Evolutionary conservation across 2,888 invertebrate genomes (phyloP).

Genomic region (Drosophila demipolita): DNA sequence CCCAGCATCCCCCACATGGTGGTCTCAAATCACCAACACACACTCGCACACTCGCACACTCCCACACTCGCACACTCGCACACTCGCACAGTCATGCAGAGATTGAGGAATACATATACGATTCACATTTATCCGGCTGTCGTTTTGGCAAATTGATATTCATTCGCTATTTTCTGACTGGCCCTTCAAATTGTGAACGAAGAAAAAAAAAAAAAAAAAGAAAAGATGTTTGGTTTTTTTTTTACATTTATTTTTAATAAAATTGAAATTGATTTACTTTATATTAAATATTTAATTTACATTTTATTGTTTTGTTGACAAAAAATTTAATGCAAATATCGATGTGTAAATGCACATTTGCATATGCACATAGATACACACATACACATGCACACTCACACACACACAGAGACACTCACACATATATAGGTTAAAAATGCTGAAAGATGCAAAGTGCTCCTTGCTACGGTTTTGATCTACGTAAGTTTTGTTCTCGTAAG

Average conservation of each 20-base stretch:
- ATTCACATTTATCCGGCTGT: slow-evolving; percentile 32
- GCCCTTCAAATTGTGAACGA: not conserved
- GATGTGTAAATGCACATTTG: slow-evolving; percentile 1
- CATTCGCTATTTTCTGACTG: slow-evolving; percentile 48
- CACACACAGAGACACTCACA: slow-evolving; percentile 1
- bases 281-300: slow-evolving; percentile 71
- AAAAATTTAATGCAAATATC: slow-evolving; percentile 48
- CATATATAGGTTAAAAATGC: slow-evolving; percentile 6
- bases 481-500: slow-evolving; percentile 14
- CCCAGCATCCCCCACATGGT: slow-evolving; percentile 47
- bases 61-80: slow-evolving; percentile 53
- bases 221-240: slow-evolving; percentile 41
- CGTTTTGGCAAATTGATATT: slow-evolving; percentile 66
- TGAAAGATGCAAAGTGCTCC: slow-evolving; percentile 23
- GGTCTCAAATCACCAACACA: slow-evolving; percentile 64
- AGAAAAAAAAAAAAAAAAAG: not conserved
- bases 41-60: slow-evolving; percentile 69
- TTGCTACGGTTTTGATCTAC: slow-evolving; percentile 24
- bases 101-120: slow-evolving; percentile 13
- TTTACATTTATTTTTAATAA: slow-evolving; percentile 77
- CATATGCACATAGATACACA: slow-evolving; percentile 4
- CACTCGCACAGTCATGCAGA: slow-evolving; percentile 1
- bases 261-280: slow-evolving; percentile 67
- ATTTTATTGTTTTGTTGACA: slow-evolving; percentile 46
- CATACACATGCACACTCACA: slow-evolving; percentile 1